Evolutionary conservation across 2,113 vertebrate species (phyloP).

Genomic region (Ptyas mucosa): DNA sequence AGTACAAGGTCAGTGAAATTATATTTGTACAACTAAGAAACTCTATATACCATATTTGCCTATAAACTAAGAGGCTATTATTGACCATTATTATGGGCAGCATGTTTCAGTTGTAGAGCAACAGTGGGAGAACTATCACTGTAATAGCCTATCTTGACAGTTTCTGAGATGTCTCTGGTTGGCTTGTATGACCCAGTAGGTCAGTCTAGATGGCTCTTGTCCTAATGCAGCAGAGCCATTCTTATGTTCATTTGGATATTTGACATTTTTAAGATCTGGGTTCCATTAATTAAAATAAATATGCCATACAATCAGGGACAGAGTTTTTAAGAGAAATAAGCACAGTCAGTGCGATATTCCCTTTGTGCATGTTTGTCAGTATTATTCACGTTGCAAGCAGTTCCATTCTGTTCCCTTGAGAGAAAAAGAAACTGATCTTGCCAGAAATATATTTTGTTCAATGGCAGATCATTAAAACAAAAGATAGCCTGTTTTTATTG

Average conservation of each 20-base stretch:
- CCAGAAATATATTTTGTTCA: constrained; percentile 7
- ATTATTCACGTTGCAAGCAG: background rate
- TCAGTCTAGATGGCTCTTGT: background rate
- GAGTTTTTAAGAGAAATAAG: background rate
- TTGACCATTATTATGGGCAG: background rate
- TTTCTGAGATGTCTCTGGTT: background rate
- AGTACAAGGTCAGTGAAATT: background rate
- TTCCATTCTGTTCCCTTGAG: background rate
- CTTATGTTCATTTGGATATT: background rate
- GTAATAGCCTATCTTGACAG: background rate
- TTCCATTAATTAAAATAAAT: background rate
- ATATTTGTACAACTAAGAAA: background rate
- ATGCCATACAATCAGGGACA: background rate
- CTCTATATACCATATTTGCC: background rate
- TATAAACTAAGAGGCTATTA: background rate
- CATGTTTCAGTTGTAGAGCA: background rate
- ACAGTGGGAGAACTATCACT: background rate
- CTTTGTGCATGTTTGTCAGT: background rate
- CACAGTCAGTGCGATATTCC: background rate
- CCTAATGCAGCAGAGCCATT: background rate
- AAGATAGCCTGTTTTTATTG: background rate
- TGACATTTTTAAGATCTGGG: background rate
- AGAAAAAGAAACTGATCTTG: background rate
- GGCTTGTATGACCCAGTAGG: background rate
- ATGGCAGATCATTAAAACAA: background rate